Conservation (phyloP, 1,140 invertebrate genomes). For the Drosophila tsacasi region DNA sequence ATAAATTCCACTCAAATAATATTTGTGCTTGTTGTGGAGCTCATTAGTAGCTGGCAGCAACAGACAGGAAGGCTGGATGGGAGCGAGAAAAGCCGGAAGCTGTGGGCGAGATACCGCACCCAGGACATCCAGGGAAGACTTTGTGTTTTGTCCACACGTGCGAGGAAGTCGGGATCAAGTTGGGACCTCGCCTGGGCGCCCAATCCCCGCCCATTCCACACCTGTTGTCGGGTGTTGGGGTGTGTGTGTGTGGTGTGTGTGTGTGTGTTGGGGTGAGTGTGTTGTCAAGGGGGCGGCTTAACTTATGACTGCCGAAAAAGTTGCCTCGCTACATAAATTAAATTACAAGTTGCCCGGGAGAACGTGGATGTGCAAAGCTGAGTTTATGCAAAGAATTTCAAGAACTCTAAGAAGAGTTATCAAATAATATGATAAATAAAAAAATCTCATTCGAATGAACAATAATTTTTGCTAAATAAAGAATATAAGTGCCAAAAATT, state of each 20-base stretch:
- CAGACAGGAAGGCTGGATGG: conserved; percentile 39
- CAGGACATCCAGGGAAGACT: conserved; percentile 36
- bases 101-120: conserved; percentile 54
- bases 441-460: background rate
- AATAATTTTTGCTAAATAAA: too few relatives aligned
- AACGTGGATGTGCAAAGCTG: conserved; percentile 23
- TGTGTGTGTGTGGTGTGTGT: background rate
- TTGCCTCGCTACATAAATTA: conserved; percentile 78
- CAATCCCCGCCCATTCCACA: conserved; percentile 37
- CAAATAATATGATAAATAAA: background rate
- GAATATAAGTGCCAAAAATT: too few relatives aligned
- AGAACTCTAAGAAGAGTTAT: background rate
- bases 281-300: conserved; percentile 48
- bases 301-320: conserved; percentile 79
- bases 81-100: conserved; percentile 39
- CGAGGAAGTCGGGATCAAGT: conserved; percentile 45
- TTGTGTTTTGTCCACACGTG: conserved; percentile 47
- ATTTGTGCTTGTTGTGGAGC: conserved; percentile 79
- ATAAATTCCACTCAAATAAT: conserved; percentile 79
- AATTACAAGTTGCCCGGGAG: conserved; percentile 63
- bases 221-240: conserved; percentile 50
- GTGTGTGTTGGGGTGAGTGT: conserved; percentile 12
- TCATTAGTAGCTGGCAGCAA: conserved; percentile 77
- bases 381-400: conserved; percentile 4
- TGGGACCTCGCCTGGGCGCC: conserved; percentile 31